Percentiles rank a stretch among this genome's conserved stretches.
phyloP scores from a whole-genome alignment of 2,113 vertebrate genomes.

The Willisornis vidua region DNA sequence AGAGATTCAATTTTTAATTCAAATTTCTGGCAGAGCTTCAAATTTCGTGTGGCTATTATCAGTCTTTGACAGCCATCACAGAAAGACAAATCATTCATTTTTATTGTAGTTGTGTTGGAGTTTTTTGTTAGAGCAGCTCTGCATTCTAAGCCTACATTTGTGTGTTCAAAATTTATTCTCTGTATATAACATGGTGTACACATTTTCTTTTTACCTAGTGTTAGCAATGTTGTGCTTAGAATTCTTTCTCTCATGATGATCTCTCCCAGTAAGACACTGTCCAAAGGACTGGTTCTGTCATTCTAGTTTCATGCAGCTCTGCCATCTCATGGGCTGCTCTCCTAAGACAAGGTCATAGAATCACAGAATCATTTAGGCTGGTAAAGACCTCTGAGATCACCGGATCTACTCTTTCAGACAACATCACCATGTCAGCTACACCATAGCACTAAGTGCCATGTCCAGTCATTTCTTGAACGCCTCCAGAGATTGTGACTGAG shows the following conservation, averaged over 20 bases:
- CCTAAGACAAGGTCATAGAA: not conserved
- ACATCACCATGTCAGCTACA: not conserved
- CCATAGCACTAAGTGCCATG: not conserved
- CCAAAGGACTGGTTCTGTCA: not conserved
- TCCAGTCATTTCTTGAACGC: not conserved
- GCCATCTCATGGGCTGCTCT: not conserved
- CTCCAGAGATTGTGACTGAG: not conserved
- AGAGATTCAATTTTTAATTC: not conserved
- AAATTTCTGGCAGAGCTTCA: not conserved
- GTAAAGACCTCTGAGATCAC: not conserved
- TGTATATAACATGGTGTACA: not conserved
- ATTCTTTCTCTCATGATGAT: not conserved
- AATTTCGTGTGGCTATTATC: not conserved
- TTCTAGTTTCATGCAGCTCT: fast-evolving
- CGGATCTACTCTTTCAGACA: not conserved
- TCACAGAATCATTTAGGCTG: not conserved
- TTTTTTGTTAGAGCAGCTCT: not conserved
- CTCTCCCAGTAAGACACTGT: not conserved
- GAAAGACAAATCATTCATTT: not conserved
- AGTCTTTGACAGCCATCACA: not conserved
- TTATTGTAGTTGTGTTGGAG: not conserved
- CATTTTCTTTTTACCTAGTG: not conserved
- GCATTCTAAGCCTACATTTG: not conserved
- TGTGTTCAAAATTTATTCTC: not conserved
- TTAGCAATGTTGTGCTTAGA: not conserved